A percentile compares a stretch with the other conserved stretches of the same genome.
Evolutionary conservation across 2,888 invertebrate species (phyloP).

Genomic region (Ametastegia equiseti): DNA sequence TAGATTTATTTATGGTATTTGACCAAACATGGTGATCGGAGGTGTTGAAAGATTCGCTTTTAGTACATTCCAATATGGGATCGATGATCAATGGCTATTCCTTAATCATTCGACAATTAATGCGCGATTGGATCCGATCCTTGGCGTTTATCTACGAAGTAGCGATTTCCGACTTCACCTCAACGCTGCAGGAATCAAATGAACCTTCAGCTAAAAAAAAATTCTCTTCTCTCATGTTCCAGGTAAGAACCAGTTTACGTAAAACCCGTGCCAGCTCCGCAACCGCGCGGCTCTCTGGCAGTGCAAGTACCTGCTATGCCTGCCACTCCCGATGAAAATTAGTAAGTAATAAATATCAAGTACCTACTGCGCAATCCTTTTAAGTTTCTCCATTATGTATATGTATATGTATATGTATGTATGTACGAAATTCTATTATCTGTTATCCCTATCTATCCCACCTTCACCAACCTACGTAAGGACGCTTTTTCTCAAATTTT

Average conservation of each 20-base stretch:
- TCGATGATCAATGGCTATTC: conserved; percentile 4
- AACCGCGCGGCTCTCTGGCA: not conserved
- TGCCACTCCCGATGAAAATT: conserved; percentile 40
- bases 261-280: conserved; percentile 24
- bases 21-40: not conserved
- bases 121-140: conserved; percentile 22
- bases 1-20: not conserved
- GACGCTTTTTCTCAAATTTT: conserved; percentile 15
- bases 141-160: conserved; percentile 9
- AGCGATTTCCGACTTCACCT: conserved; percentile 6
- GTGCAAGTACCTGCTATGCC: no score
- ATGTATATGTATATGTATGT: no score
- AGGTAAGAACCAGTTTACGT: conserved; percentile 42
- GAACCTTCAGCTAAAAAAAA: conserved; percentile 11
- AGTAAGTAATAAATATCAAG: conserved; percentile 36
- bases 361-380: conserved; percentile 21
- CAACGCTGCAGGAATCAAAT: conserved; percentile 18
- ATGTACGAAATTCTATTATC: conserved; percentile 3
- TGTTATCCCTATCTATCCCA: conserved; percentile 13
- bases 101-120: not conserved
- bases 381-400: conserved; percentile 20
- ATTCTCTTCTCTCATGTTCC: conserved; percentile 28
- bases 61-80: not conserved
- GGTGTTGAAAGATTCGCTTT: not conserved
- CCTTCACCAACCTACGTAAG: not conserved